phyloP scores from a whole-genome alignment of 2,888 invertebrate species.

The Kuschelorhynchus macadamiae region DNA sequence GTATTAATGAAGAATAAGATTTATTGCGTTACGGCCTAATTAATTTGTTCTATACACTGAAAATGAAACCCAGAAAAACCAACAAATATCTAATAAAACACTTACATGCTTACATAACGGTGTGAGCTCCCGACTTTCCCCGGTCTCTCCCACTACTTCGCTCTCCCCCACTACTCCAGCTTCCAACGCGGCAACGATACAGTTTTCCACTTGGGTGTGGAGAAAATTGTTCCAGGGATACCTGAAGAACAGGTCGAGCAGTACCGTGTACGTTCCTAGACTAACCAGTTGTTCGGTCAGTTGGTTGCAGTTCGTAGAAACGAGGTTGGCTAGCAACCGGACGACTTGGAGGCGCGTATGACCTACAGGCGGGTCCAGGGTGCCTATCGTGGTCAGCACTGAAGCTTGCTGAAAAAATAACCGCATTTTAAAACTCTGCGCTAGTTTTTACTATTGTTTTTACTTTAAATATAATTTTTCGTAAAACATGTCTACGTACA shows the following conservation, averaged over 20 bases:
- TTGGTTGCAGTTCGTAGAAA: slow-evolving; percentile 77
- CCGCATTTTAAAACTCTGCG: no score
- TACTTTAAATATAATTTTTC: no score
- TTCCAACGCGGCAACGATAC: slow-evolving; percentile 80
- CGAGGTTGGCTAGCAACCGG: slow-evolving; percentile 82
- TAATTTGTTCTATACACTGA: no score
- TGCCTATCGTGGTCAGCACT: slow-evolving; percentile 79
- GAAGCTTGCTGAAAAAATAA: slow-evolving; percentile 72
- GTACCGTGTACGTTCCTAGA: slow-evolving; percentile 73
- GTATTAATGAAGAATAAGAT: no score
- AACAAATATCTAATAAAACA: slow-evolving; percentile 33
- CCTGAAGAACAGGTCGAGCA: slow-evolving; percentile 90
- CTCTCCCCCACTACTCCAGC: slow-evolving; percentile 61
- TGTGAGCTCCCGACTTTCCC: slow-evolving; percentile 52
- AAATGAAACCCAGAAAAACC: no score
- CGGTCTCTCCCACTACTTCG: slow-evolving; percentile 60
- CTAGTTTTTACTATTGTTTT: no score
- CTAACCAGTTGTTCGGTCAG: slow-evolving; percentile 77
- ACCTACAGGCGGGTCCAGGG: slow-evolving; percentile 83
- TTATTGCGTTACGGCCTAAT: no score
- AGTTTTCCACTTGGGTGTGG: slow-evolving; percentile 89
- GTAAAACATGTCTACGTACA: no score
- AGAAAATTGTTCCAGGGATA: slow-evolving; percentile 96
- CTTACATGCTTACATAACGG: slow-evolving; percentile 74
- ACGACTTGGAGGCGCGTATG: slow-evolving; percentile 85